Evolutionary conservation across 2,797 vertebrate genomes (phyloP).

Genomic region (Melanogrammus aeglefinus): DNA sequence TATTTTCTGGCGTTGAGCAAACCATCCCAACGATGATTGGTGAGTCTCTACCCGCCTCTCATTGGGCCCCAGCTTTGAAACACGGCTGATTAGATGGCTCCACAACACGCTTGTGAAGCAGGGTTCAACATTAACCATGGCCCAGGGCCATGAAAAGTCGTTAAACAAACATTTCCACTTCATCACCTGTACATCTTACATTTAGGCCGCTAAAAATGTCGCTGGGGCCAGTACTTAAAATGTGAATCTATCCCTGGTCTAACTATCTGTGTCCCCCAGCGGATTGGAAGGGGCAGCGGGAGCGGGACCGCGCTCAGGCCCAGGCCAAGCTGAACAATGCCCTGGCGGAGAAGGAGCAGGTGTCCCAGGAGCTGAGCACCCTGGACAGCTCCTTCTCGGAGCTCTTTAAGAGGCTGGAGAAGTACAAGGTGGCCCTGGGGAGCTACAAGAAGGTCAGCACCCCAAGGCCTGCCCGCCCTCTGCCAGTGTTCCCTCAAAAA

Average conservation of each 20-base stretch:
- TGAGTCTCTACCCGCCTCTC: slow-evolving; percentile 47
- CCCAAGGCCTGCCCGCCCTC: not conserved
- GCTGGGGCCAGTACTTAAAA: no score
- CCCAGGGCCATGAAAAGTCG: no score
- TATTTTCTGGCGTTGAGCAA: slow-evolving; percentile 82
- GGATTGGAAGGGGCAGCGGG: slow-evolving; percentile 77
- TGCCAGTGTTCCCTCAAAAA: not conserved
- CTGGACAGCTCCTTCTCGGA: slow-evolving; percentile 87
- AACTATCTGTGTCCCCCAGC: slow-evolving; percentile 59
- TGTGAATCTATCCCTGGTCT: no score
- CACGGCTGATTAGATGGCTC: not conserved
- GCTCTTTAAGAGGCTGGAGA: slow-evolving; percentile 88
- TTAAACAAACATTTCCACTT: no score
- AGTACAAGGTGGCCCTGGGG: slow-evolving; percentile 85
- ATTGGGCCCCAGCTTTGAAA: not conserved
- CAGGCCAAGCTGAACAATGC: slow-evolving; percentile 71
- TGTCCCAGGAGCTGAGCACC: slow-evolving; percentile 76
- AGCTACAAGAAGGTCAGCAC: slow-evolving; percentile 82
- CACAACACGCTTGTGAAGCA: not conserved
- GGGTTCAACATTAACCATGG: not conserved
- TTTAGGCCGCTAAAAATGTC: no score
- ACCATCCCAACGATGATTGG: slow-evolving; percentile 80
- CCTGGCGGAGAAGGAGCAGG: slow-evolving; percentile 82
- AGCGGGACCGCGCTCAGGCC: slow-evolving; percentile 74
- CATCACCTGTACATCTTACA: no score